Percentiles rank a stretch among this genome's conserved stretches.
These are phyloP conservation scores for Centruroides sculpturatus DNA, from an alignment of 1,140 invertebrate genomes.

Conservation along the genomic window DNA sequence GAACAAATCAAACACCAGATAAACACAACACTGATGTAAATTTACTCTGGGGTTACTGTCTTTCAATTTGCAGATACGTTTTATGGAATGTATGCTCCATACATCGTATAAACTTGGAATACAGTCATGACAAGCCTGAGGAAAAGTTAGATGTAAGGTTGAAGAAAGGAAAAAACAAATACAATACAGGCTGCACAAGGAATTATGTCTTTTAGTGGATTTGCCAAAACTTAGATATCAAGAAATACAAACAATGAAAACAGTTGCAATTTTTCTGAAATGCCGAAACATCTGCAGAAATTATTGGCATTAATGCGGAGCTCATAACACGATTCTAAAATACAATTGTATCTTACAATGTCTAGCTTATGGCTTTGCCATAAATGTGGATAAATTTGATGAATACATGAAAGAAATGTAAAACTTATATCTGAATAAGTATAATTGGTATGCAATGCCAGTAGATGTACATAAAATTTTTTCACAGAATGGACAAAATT, in stretches of 20 bases:
- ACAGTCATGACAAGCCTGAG: too few relatives aligned
- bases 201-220: not conserved
- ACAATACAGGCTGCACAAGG: too few relatives aligned
- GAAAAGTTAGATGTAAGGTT: too few relatives aligned
- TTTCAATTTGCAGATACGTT: too few relatives aligned
- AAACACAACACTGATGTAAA: too few relatives aligned
- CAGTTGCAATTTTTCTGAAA: conserved; percentile 2
- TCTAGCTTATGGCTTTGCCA: not conserved
- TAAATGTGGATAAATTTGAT: not conserved
- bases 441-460: conserved; percentile 3
- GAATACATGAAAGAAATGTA: not conserved
- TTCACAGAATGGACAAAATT: conserved; percentile 1
- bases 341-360: not conserved
- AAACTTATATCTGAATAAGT: not conserved
- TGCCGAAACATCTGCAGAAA: not conserved
- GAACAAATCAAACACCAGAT: too few relatives aligned
- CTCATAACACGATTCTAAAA: not conserved
- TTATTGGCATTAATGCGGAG: not conserved
- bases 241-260: conserved; percentile 2
- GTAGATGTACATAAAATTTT: conserved; percentile 4
- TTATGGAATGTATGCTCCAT: too few relatives aligned
- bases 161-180: too few relatives aligned
- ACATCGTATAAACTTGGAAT: too few relatives aligned
- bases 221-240: not conserved
- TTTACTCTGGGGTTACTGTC: too few relatives aligned